These are phyloP conservation scores for Drosophila infuscata DNA, from an alignment of 2,888 invertebrate species.

Conservation along the genomic window DNA sequence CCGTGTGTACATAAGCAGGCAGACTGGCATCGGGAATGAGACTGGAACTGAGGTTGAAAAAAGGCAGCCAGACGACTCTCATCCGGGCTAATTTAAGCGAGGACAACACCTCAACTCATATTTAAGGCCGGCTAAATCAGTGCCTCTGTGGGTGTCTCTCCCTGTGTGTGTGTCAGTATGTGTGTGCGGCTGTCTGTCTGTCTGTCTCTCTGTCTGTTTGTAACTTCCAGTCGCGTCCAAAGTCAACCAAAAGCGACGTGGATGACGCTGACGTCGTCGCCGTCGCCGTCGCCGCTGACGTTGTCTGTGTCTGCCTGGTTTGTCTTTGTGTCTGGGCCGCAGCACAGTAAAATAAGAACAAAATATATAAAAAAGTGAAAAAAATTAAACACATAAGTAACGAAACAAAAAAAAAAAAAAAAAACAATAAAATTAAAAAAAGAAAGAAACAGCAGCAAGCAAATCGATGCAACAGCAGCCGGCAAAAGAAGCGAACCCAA, in stretches of 20 bases:
- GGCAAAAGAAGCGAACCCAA: slow-evolving; percentile 57
- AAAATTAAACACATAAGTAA: slow-evolving; percentile 80
- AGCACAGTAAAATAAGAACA: slow-evolving; percentile 42
- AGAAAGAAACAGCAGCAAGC: slow-evolving; percentile 52
- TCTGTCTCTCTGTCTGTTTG: slow-evolving; percentile 36
- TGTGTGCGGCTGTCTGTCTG: slow-evolving; percentile 38
- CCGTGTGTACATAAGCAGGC: slow-evolving; percentile 24
- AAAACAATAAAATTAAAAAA: slow-evolving; percentile 75
- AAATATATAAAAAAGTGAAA: slow-evolving; percentile 21
- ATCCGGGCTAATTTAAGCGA: slow-evolving; percentile 80
- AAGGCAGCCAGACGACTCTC: slow-evolving; percentile 52
- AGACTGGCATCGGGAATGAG: slow-evolving; percentile 29
- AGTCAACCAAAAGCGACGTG: slow-evolving; percentile 76
- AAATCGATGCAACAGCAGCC: slow-evolving; percentile 74
- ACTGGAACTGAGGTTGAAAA: slow-evolving; percentile 14
- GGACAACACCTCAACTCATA: slow-evolving; percentile 83
- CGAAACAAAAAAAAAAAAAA: slow-evolving; percentile 52
- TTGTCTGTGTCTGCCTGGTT: slow-evolving; percentile 58
- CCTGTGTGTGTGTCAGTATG: slow-evolving; percentile 24
- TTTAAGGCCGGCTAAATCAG: slow-evolving; percentile 82
- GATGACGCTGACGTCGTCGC: slow-evolving; percentile 57
- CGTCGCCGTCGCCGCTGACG: slow-evolving; percentile 27
- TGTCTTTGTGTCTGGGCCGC: slow-evolving; percentile 83
- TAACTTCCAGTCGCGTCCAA: slow-evolving; percentile 56
- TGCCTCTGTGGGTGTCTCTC: slow-evolving; percentile 33